These are phyloP conservation scores for Coryphaenoides rupestris DNA, from an alignment of 2,113 vertebrate genomes.

Conservation along the genomic window DNA sequence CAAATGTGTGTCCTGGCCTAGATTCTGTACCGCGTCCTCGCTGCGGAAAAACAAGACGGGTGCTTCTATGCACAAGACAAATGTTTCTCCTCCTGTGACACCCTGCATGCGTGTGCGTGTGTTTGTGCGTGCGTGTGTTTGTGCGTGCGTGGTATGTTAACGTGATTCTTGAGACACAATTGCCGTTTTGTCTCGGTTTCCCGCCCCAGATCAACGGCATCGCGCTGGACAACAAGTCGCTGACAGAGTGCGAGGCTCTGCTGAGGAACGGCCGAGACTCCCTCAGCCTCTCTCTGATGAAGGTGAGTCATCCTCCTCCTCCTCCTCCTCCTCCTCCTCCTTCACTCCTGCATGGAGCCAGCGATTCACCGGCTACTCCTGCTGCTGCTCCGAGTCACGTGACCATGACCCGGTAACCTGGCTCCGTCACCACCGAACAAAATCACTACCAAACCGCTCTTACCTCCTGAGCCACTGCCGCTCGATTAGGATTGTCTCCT, in stretches of 20 bases:
- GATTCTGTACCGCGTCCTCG: slow-evolving; percentile 27
- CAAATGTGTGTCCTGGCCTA: slow-evolving; percentile 50
- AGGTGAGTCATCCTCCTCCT: slow-evolving; percentile 74
- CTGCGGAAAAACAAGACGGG: background rate
- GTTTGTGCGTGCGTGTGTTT: too few relatives aligned
- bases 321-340: slow-evolving; percentile 18
- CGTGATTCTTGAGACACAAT: background rate
- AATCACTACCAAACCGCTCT: too few relatives aligned
- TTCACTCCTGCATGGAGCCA: slow-evolving; percentile 7
- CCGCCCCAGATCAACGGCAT: slow-evolving; percentile 91
- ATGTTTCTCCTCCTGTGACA: background rate
- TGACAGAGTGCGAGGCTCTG: slow-evolving; percentile 94
- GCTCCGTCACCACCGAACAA: background rate
- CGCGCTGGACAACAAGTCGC: slow-evolving; percentile 94
- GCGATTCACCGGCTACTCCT: too few relatives aligned
- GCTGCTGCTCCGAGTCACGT: background rate
- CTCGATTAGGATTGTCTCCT: too few relatives aligned
- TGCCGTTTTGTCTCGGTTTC: slow-evolving; percentile 14
- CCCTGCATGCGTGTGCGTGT: too few relatives aligned
- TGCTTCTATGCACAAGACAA: background rate
- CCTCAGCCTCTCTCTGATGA: slow-evolving; percentile 90
- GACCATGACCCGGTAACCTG: background rate
- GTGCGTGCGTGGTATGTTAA: background rate
- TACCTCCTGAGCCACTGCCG: too few relatives aligned
- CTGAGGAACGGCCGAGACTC: slow-evolving; percentile 89